These are phyloP conservation scores for Drosophila kambysellisi DNA, from an alignment of 2,888 invertebrate genomes.

Conservation along the genomic window DNA sequence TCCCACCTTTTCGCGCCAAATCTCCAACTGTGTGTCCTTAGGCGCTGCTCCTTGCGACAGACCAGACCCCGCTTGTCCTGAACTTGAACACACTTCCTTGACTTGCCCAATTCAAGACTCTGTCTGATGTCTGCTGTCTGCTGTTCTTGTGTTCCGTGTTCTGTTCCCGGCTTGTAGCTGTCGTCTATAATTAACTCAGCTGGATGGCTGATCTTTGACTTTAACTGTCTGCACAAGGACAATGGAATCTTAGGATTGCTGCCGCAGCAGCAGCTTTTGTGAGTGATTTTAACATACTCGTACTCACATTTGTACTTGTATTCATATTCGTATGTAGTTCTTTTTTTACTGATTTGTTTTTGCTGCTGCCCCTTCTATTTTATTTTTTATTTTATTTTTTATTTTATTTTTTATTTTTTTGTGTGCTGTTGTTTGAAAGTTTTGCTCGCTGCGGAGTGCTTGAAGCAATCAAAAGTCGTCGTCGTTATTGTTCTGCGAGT, in stretches of 20 bases:
- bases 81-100: constrained; percentile 55
- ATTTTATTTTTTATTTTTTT: too few relatives aligned
- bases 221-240: constrained; percentile 75
- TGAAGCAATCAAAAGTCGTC: constrained; percentile 73
- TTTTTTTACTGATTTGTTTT: constrained; percentile 33
- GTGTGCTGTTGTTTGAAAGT: constrained; percentile 25
- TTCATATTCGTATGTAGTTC: constrained; percentile 1
- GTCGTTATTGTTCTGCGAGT: constrained; percentile 48
- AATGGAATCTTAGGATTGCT: constrained; percentile 43
- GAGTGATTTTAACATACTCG: constrained; percentile 38
- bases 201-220: constrained; percentile 80
- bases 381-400: not conserved
- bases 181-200: constrained; percentile 78
- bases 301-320: not conserved
- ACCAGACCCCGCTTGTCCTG: constrained; percentile 12
- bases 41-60: constrained; percentile 34
- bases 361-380: constrained; percentile 31
- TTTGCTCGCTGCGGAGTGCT: constrained; percentile 45
- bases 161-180: constrained; percentile 51
- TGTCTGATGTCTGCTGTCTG: constrained; percentile 5
- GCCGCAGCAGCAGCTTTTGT: constrained; percentile 58
- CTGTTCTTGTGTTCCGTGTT: constrained; percentile 9
- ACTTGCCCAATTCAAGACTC: constrained; percentile 17
- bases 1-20: constrained; percentile 49
- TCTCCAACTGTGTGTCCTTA: constrained; percentile 58